phyloP scores from a whole-genome alignment of 2,113 vertebrate genomes.

The Hypomesus transpacificus region DNA sequence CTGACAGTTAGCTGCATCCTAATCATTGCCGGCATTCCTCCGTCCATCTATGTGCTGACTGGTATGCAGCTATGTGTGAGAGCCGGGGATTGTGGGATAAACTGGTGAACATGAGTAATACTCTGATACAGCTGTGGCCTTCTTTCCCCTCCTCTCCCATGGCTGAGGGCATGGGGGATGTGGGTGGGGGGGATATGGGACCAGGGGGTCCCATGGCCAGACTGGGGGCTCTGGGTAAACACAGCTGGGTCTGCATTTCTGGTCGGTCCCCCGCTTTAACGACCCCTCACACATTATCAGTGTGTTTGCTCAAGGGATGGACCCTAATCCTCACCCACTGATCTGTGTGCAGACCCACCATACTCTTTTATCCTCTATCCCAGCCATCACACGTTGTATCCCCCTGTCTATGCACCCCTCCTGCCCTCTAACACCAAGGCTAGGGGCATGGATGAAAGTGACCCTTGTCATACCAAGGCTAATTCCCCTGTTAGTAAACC shows the following conservation, averaged over 20 bases:
- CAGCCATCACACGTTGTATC: not conserved
- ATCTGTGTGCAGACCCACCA: constrained; percentile 34
- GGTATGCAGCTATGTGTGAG: constrained; percentile 33
- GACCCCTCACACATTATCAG: constrained; percentile 51
- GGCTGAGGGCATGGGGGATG: not conserved
- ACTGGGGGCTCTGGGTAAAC: constrained; percentile 60
- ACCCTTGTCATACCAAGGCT: constrained; percentile 35
- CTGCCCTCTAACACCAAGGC: constrained; percentile 22
- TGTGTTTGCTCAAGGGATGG: constrained; percentile 71
- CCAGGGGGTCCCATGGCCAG: constrained; percentile 30
- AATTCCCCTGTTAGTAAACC: constrained; percentile 52
- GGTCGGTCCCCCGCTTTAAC: constrained; percentile 40
- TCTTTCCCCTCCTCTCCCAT: too few relatives aligned
- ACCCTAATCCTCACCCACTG: constrained; percentile 62
- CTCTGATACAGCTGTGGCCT: too few relatives aligned
- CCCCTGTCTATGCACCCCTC: not conserved
- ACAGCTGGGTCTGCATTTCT: constrained; percentile 66
- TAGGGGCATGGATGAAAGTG: constrained; percentile 49
- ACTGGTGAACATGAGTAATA: too few relatives aligned
- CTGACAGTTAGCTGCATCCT: too few relatives aligned
- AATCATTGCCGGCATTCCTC: too few relatives aligned
- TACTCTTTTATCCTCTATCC: not conserved
- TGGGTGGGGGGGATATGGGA: not conserved
- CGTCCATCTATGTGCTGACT: not conserved
- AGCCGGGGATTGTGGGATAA: not conserved